phyloP scores from a whole-genome alignment of 1,140 invertebrate genomes.

The Oppia nitens region DNA sequence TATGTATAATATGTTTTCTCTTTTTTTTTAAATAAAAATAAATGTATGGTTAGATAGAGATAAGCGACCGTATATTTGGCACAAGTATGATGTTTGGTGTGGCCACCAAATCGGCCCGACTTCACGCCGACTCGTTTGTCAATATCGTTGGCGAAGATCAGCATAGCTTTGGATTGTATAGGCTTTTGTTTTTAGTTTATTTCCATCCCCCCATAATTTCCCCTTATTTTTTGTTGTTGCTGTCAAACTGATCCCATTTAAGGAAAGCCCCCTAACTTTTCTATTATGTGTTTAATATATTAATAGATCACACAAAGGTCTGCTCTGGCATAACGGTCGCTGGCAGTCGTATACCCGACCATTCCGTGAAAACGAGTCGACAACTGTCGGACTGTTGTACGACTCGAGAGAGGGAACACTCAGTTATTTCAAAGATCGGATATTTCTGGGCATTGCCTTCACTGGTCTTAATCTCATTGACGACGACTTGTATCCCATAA shows the following conservation, averaged over 20 bases:
- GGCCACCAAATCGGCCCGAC: constrained; percentile 40
- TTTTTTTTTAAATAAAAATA: too few species aligned
- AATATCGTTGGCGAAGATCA: constrained; percentile 51
- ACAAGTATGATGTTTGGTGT: constrained; percentile 62
- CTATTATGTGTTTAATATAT: not conserved
- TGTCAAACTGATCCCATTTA: too few species aligned
- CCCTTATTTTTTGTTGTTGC: not conserved
- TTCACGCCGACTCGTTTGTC: constrained; percentile 46
- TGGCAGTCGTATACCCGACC: constrained; percentile 43
- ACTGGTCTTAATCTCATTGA: constrained; percentile 28
- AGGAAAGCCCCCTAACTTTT: not conserved
- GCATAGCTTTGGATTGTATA: constrained; percentile 41
- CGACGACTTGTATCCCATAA: constrained; percentile 47
- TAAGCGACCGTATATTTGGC: constrained; percentile 48
- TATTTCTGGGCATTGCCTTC: constrained; percentile 42
- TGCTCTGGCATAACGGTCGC: constrained; percentile 46
- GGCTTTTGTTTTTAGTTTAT: not conserved
- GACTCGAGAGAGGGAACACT: constrained; percentile 48
- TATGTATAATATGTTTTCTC: too few species aligned
- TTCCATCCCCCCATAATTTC: not conserved
- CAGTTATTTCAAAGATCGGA: constrained; percentile 52
- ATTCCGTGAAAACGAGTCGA: constrained; percentile 48
- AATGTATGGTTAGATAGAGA: constrained; percentile 20
- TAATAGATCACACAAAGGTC: constrained; percentile 47
- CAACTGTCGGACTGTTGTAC: constrained; percentile 44